Base-by-base conservation (phyloP, 2,797 vertebrate species). In the Pogonophryne albipinna region DNA sequence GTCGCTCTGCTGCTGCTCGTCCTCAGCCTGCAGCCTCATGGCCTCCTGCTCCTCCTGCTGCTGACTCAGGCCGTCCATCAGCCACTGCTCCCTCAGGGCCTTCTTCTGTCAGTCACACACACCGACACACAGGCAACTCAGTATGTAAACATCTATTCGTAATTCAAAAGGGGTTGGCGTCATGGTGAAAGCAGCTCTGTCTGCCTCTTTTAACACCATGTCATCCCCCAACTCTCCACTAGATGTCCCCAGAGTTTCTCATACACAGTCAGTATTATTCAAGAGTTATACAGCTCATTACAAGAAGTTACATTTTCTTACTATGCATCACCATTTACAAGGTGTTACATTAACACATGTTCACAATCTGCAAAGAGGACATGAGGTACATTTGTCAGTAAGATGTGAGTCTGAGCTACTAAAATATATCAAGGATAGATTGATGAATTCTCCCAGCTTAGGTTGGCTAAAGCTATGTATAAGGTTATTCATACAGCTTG, bases 51-150 rank as follows among this genome's bases (percentile, higher is more conserved):
- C 97, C 85, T 97, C 95, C 71, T 96, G 93, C 81, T 95, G 93
- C 61, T 93, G 92, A 84, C 94, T 96, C 70, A 99, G 84, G 46
- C 98, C 98, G 20, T 99, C 98, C 93, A 98, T 95, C 78, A 99
- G 96, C 98, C 98, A 99, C 90, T 97, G 97, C 82, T 99, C 98
- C 82, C 98, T 86, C 81, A 98, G 87, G 67, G 95, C 92, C 80
- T 99, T 99, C 94, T 99, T 99, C 98, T 99, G 72, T 85, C 23
- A 65, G 16, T 88, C 61, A 85, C 60, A 80, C 31, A 84, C 64
- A 79, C 10, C 50, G 16, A 73, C 63, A 78, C 57, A 77, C 38
- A 60, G n/a, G 15, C 45, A 13, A 4, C 5, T 47, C 51, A 0
- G 0, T 31, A 19, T 52, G 66, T 17, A 12, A 3, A 44, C 9